phyloP scores from a whole-genome alignment of 53 echinoderm and acorn worm species.

The Hippasteria phrygiana region DNA sequence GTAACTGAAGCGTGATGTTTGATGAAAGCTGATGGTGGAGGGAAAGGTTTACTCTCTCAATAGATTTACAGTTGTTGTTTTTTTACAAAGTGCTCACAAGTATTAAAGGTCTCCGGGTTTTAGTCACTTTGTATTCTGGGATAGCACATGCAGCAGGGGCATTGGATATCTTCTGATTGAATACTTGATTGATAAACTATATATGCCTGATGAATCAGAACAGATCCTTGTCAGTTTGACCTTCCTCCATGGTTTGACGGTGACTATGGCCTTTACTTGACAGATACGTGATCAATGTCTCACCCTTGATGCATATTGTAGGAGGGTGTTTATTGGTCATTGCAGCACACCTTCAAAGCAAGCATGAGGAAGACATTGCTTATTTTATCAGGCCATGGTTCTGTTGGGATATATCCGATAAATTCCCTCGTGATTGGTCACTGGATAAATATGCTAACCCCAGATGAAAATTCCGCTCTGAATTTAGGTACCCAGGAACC shows the following conservation, averaged over 20 bases:
- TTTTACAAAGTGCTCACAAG: too few relatives aligned
- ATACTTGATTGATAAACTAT: too few relatives aligned
- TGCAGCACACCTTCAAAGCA: not conserved
- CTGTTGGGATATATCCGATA: not conserved
- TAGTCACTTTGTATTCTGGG: too few relatives aligned
- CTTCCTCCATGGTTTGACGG: not conserved
- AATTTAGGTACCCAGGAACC: not conserved
- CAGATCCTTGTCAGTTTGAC: not conserved
- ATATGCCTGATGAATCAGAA: too few relatives aligned
- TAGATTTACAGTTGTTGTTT: not conserved
- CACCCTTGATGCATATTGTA: not conserved
- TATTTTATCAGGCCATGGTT: not conserved
- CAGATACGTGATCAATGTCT: not conserved
- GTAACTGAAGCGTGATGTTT: not conserved
- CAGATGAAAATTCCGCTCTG: conserved; percentile 1
- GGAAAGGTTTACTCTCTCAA: not conserved
- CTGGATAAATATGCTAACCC: not conserved
- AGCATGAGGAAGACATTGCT: not conserved
- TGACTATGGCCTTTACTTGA: too few relatives aligned
- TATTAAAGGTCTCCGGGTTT: too few relatives aligned
- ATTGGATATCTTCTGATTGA: too few relatives aligned
- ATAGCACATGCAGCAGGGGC: too few relatives aligned
- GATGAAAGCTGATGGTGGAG: not conserved
- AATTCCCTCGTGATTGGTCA: not conserved
- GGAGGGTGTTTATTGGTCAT: conserved; percentile 13